Evolutionary conservation across 2,888 invertebrate genomes (phyloP).

Genomic region (Ectemnius lituratus): DNA sequence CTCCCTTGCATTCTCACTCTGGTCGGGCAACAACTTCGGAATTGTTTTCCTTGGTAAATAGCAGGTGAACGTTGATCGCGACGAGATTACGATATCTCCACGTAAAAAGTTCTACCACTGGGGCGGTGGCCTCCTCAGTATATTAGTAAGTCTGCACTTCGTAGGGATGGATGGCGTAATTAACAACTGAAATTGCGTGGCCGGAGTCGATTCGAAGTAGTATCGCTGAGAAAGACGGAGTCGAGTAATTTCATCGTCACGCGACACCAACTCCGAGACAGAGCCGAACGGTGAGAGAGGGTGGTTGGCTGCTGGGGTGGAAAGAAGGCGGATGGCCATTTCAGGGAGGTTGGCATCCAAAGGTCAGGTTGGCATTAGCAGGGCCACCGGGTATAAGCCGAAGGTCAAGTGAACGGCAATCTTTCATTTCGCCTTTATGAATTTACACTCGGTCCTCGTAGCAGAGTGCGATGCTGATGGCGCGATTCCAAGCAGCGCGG

Average conservation of each 20-base stretch:
- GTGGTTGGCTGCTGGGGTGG: background rate
- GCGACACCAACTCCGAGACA: background rate
- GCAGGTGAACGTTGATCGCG: background rate
- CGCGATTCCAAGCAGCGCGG: too few relatives aligned
- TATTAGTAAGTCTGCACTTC: too few relatives aligned
- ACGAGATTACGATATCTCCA: constrained; percentile 6
- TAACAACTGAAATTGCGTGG: constrained; percentile 5
- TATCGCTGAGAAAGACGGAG: background rate
- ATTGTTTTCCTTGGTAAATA: constrained; percentile 5
- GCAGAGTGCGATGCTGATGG: too few relatives aligned
- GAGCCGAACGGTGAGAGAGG: background rate
- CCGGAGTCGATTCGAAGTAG: background rate
- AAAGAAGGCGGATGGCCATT: constrained; percentile 5
- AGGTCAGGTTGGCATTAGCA: background rate
- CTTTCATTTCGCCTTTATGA: constrained; percentile 1
- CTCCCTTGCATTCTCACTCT: background rate
- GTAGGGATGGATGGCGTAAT: background rate
- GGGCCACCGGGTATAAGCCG: background rate
- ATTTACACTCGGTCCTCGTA: too few relatives aligned
- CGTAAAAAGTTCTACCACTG: background rate
- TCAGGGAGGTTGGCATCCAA: background rate
- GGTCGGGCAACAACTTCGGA: background rate
- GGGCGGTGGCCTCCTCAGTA: too few relatives aligned
- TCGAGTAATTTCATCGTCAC: background rate
- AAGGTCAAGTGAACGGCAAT: constrained; percentile 9